Percentiles rank a stretch among this genome's conserved stretches.
Evolutionary conservation across 2,113 vertebrate genomes (phyloP).

Genomic region (Ariopsis seemanni): DNA sequence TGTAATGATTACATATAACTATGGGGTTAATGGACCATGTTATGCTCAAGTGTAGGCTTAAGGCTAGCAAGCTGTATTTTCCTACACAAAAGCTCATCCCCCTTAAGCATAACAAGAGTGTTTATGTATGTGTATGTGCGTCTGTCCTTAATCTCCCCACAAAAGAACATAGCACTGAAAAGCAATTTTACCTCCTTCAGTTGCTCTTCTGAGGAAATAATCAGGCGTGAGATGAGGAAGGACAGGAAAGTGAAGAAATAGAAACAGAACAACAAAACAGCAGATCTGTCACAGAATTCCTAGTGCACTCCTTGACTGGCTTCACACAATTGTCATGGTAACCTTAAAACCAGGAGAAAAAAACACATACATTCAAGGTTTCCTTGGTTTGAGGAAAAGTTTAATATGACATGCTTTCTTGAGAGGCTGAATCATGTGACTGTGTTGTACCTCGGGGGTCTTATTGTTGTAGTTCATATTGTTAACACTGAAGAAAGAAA

Average conservation of each 20-base stretch:
- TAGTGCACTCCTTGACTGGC: neutral
- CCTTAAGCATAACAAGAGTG: neutral
- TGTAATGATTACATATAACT: neutral
- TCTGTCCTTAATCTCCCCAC: neutral
- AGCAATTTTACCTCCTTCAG: neutral
- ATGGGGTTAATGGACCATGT: neutral
- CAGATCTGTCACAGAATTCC: neutral
- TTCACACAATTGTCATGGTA: neutral
- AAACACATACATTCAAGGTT: neutral
- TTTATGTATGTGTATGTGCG: neutral
- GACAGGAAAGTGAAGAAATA: neutral
- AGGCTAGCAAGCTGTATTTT: neutral
- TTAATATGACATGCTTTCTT: neutral
- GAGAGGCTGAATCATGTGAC: neutral
- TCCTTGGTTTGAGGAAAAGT: neutral
- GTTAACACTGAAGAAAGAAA: neutral
- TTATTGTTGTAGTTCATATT: neutral
- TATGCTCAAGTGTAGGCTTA: neutral
- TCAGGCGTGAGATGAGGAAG: neutral
- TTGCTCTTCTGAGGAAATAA: neutral
- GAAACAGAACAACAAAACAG: neutral
- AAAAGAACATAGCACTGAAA: neutral
- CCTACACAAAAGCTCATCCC: neutral
- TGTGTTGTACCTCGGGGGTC: neutral
- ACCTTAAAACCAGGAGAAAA: neutral